Base-by-base conservation (phyloP, 2,888 invertebrate genomes). In the Cosmia trapezina region DNA sequence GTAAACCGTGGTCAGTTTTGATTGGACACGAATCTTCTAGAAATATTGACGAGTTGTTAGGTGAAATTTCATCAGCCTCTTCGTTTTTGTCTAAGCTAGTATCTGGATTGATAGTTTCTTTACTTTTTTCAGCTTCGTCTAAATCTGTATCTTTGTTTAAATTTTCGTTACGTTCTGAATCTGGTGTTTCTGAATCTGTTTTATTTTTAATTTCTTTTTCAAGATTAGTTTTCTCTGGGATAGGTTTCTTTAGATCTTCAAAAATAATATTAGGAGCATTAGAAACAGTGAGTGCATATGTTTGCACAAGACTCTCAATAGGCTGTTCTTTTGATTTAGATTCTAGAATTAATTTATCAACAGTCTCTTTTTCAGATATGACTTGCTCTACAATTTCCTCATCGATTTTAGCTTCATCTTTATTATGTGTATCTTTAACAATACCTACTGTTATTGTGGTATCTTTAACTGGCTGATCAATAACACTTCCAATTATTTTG, bases 1-100 rank as follows among this genome's bases (percentile, higher is more conserved):
- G 90, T 4, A 95, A 82, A 4, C 89, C 86, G 79, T 94, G 93
- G 19, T 88, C 87, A 53, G 74, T 72, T 71, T 83, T 85, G 41
- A 76, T 63, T 0, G 9, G 60, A n/a, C 70, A 67, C 0, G 57
- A 61, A 43, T 67, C 60, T 17, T 61, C 64, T n/a, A 33, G 17
- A 33, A 41, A 51, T 14, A 54, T 19, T 54, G 66, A 45, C 4
- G 62, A 43, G 33, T 33, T 49, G 22, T 51, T 41, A 0, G 22
- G 19, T 43, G 54, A 51, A 22, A 17, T 17, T 19, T 64, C 70
- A 45, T 76, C 67, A 56, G 64, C 62, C 14, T 66, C 45, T 51
- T 47, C 19, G 4, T 41, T 61, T 68, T 64, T 22, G 41, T 65
- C 60, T 76, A 53, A 37, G 5, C 2, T 70, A 19, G n/a, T 62